Evolutionary conservation across 2,113 vertebrate genomes (phyloP).

Genomic region (Conger conger): DNA sequence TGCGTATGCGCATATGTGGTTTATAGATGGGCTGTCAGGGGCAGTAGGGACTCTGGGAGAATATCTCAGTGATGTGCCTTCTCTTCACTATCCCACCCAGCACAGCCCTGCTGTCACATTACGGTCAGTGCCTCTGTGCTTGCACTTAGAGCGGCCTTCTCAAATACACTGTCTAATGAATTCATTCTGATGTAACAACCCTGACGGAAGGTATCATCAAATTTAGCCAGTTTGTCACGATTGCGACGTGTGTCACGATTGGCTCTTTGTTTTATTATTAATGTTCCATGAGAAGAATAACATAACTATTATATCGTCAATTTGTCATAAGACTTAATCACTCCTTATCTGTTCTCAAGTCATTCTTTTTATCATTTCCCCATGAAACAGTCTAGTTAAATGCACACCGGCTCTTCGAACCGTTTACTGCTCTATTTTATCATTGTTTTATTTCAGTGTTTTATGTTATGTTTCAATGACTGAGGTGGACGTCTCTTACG

Average conservation of each 20-base stretch:
- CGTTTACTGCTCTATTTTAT: not conserved
- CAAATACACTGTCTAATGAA: not conserved
- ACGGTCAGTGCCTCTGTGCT: not conserved
- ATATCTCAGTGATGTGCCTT: slow-evolving; percentile 6
- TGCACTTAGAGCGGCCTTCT: not conserved
- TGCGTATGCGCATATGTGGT: too few species aligned
- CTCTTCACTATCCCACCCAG: not conserved
- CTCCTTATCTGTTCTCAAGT: not conserved
- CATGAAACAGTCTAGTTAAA: not conserved
- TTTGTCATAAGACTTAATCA: not conserved
- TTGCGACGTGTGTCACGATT: too few species aligned
- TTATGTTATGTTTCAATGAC: not conserved
- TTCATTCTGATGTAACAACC: not conserved
- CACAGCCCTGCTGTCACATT: not conserved
- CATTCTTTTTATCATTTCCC: not conserved
- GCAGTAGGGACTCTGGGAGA: not conserved
- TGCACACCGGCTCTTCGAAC: not conserved
- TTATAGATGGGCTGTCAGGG: not conserved
- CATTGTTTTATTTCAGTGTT: not conserved
- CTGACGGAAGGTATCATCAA: too few species aligned
- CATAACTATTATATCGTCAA: not conserved
- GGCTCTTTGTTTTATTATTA: too few species aligned
- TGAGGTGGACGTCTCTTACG: not conserved
- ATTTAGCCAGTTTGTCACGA: too few species aligned
- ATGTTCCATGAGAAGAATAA: not conserved